Base-by-base conservation (phyloP, 2,888 invertebrate genomes). In the Eupithecia insigniata region DNA sequence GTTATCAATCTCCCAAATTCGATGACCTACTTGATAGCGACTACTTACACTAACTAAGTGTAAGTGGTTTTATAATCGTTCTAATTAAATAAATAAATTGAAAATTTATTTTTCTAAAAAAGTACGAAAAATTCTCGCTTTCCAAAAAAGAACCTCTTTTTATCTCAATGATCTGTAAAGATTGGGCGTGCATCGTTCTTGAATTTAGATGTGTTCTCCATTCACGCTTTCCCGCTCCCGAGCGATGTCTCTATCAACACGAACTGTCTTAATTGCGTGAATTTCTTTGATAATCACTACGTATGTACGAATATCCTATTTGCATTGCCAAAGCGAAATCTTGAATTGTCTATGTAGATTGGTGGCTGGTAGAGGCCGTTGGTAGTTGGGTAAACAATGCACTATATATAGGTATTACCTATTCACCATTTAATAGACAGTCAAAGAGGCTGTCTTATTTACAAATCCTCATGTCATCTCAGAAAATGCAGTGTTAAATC, bases 161-260 rank as follows among this genome's bases (percentile, higher is more conserved):
- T 22, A 22, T 55, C 22, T 14, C 26, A 39, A 39, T 43, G 18
- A 60, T 39, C 39, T 43, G 16, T 18, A 7, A 18, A 43, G 46
- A 62, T 65, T 64, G 46, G 69, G 69, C 51, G 67, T 73, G 68
- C 55, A 76, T 75, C 78, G 77, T 75, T 77, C 79, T 77, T 77
- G 76, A 78, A 60, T 73, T 72, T 66, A 55, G 67, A 67, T 67
- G 65, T 77, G 78, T 81, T 80, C 79, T 81, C 80, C 77, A 79
- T 88, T 90, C 89, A 91, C 91, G 91, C 91, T 91, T 91, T 91
- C 90, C 83, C 83, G 88, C 83, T 80, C 87, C 75, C 77, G 76
- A 67, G 77, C 76, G 55, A 79, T 78, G 76, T 78, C 71, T 74
- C 71, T 73, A 67, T 71, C 69, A 68, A 61, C 73, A 68, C 72